A percentile compares a stretch with the other conserved stretches of the same genome.
Evolutionary conservation across 2,888 invertebrate species (phyloP).

Genomic region (Plusia festucae): DNA sequence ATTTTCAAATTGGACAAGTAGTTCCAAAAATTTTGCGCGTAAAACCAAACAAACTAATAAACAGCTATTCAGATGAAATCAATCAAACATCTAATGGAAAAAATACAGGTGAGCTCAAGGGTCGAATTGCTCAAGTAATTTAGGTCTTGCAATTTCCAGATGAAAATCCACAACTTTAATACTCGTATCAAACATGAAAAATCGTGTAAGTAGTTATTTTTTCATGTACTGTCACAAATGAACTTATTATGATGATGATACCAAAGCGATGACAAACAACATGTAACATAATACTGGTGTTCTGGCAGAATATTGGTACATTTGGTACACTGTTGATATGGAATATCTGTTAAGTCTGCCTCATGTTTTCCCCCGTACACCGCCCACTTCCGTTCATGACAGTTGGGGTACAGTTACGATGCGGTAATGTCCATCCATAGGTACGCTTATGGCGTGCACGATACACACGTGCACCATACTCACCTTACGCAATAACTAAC

Average conservation of each 20-base stretch:
- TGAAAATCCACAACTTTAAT: too few species aligned
- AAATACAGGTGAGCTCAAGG: too few species aligned
- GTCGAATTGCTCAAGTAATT: too few species aligned
- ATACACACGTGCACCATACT: slow-evolving; percentile 17
- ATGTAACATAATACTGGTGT: slow-evolving; percentile 38
- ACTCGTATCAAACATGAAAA: background rate
- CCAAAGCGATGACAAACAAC: background rate
- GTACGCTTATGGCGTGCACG: slow-evolving; percentile 38
- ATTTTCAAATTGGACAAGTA: too few species aligned
- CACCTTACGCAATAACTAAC: slow-evolving; percentile 31
- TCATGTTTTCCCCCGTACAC: slow-evolving; percentile 28
- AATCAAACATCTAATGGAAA: too few species aligned
- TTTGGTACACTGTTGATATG: slow-evolving; percentile 28
- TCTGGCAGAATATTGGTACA: slow-evolving; percentile 43
- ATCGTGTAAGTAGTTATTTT: background rate
- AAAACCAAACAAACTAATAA: too few species aligned
- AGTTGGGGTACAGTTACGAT: slow-evolving; percentile 51
- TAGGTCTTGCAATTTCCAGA: too few species aligned
- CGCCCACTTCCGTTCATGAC: slow-evolving; percentile 59
- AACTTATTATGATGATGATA: background rate
- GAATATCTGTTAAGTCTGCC: slow-evolving; percentile 15
- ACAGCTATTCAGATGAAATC: too few species aligned
- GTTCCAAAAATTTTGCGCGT: too few species aligned
- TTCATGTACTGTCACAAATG: background rate
- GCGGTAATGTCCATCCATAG: slow-evolving; percentile 30